Evolutionary conservation across 1,140 invertebrate species (phyloP), one percentile per base, ranked within the genome.

Genomic region (Neuroterus valhalla): DNA sequence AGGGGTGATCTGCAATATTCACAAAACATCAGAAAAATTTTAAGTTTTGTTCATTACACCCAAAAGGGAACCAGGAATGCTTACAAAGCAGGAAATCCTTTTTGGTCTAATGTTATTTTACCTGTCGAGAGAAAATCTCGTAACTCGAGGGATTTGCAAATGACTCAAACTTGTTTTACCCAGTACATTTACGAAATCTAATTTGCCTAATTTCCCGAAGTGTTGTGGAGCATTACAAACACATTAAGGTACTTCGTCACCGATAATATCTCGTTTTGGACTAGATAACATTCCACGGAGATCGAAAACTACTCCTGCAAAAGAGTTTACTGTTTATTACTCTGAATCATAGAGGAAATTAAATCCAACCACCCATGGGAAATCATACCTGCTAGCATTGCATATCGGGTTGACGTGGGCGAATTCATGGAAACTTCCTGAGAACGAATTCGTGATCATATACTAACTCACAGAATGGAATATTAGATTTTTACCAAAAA

Each of bases 121-220:
- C 77, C 74, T 74, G 73, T 66, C 66, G 77, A 74, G 68, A 77
- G 76, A 55, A 66, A 76, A 78, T 82, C 81, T 77, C 80, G 77
- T 55, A 81, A 82, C 80, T 80, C 73, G 78, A 77, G 81, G 83
- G 84, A 85, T 85, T 79, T 83, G 79, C 78, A 82, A 85, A 86
- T 81, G 73, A 62, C 50, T 75, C 68, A 81, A 83, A 84, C 77
- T 84, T 70, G 72, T 82, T 83, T 83, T 77, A 72, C 77, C 42
- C 43, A 45, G 79, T 72, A 81, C 82, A 85, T 78, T 73, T 79
- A 69, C 66, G 68, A 73, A 85, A 84, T 76, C 77, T 80, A 82
- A 84, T 85, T 86, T 85, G 71, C 74, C 78, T 80, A 83, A 86
- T 84, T 84, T 76, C 19, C 52, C 68, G 52, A 70, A 70, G 48